phyloP scores from a whole-genome alignment of 2,888 invertebrate species.

The Artemia sinica region DNA sequence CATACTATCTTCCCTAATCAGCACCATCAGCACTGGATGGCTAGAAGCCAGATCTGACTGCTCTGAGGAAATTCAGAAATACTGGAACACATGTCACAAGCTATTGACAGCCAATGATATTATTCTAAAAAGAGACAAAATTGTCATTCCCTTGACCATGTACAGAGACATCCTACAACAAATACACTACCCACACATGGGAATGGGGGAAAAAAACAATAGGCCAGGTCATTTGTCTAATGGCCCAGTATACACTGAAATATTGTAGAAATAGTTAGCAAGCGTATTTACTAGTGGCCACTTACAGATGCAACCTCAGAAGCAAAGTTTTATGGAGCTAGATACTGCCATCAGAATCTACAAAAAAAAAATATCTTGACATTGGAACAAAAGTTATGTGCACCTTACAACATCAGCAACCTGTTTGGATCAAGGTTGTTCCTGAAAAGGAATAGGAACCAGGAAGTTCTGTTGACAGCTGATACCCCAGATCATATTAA shows the following conservation, averaged over 20 bases:
- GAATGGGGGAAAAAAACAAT: conserved; percentile 24
- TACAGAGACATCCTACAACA: conserved; percentile 23
- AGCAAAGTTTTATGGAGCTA: background rate
- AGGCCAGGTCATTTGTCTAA: conserved; percentile 25
- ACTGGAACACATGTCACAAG: conserved; percentile 14
- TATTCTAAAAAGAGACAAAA: conserved; percentile 16
- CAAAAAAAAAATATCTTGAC: too few species aligned
- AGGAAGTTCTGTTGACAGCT: too few species aligned
- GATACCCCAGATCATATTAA: too few species aligned
- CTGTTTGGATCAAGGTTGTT: too few species aligned
- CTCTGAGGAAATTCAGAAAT: background rate
- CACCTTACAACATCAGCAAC: too few species aligned
- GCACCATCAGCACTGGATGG: background rate
- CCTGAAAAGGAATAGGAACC: too few species aligned
- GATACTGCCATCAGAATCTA: too few species aligned
- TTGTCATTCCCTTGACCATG: conserved; percentile 21
- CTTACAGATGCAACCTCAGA: background rate
- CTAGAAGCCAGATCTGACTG: background rate
- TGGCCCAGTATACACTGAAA: conserved; percentile 25
- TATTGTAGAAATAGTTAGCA: background rate
- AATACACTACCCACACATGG: conserved; percentile 26
- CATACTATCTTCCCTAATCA: background rate
- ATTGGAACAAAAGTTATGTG: too few species aligned
- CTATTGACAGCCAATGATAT: conserved; percentile 15
- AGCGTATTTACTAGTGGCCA: too few species aligned